Conservation (phyloP, 2,797 vertebrate species). For the Mareca penelope region DNA sequence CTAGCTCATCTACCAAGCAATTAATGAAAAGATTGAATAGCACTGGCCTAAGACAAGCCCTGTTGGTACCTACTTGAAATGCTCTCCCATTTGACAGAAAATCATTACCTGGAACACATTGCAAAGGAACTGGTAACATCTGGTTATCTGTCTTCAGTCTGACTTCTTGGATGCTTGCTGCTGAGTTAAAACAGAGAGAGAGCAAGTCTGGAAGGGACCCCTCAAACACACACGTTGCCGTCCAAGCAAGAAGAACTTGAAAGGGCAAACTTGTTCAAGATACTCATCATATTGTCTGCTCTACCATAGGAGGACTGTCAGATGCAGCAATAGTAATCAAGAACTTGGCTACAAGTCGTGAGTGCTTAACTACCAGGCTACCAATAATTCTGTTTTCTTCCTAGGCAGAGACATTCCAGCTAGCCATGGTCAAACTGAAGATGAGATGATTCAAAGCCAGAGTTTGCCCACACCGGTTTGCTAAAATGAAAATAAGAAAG, state of each 20-base stretch:
- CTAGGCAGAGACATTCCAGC: slow-evolving; percentile 17
- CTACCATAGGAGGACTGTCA: background rate
- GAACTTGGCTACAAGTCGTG: background rate
- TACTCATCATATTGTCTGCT: background rate
- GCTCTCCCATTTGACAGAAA: slow-evolving; percentile 13
- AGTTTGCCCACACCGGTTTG: background rate
- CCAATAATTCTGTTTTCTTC: slow-evolving; percentile 44
- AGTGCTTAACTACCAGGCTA: background rate
- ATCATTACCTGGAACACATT: background rate
- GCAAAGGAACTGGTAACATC: background rate
- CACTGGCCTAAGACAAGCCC: background rate
- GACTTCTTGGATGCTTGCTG: background rate
- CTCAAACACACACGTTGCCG: background rate
- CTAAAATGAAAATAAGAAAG: slow-evolving; percentile 30
- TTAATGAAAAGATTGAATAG: background rate
- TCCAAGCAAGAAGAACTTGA: background rate
- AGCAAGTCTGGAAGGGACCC: background rate
- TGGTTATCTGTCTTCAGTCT: background rate
- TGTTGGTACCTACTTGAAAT: background rate
- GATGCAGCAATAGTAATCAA: background rate
- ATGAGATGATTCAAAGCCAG: background rate
- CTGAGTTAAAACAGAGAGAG: background rate
- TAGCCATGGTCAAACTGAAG: background rate
- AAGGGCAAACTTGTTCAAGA: background rate
- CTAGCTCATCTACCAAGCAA: background rate